Conservation (phyloP, 2,888 invertebrate genomes). For the Dusona sp. region DNA sequence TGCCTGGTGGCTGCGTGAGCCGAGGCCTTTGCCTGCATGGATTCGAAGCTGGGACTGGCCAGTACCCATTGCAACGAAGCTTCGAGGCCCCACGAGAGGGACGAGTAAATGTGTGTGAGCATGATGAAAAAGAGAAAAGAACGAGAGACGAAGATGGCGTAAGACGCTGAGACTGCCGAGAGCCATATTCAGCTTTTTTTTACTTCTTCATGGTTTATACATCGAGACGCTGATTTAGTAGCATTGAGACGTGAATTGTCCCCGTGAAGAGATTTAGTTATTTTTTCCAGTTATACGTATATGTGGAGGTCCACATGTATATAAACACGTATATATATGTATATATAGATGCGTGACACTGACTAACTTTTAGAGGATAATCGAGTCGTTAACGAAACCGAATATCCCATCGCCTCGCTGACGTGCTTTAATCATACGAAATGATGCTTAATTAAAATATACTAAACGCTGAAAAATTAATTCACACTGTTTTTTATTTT, state of each 20-base stretch:
- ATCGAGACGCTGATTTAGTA: constrained; percentile 54
- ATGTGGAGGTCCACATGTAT: not conserved
- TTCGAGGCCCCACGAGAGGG: constrained; percentile 46
- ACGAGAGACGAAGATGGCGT: constrained; percentile 39
- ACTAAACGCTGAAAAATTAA: constrained; percentile 21
- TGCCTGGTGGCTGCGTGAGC: constrained; percentile 76
- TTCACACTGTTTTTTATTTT: constrained; percentile 15
- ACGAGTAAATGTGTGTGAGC: constrained; percentile 44
- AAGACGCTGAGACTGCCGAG: constrained; percentile 49
- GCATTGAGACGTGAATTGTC: constrained; percentile 60
- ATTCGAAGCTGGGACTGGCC: constrained; percentile 60
- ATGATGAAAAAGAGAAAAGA: constrained; percentile 25
- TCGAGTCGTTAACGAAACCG: constrained; percentile 44
- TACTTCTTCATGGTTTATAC: constrained; percentile 40
- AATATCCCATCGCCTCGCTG: constrained; percentile 27
- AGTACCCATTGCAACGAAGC: constrained; percentile 54
- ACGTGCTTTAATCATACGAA: constrained; percentile 30
- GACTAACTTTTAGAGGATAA: constrained; percentile 22
- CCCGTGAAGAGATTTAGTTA: constrained; percentile 33
- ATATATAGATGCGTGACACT: not conserved
- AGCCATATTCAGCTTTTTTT: constrained; percentile 46
- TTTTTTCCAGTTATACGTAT: constrained; percentile 15
- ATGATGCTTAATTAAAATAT: constrained; percentile 31
- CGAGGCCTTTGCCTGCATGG: constrained; percentile 54
- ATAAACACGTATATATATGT: not conserved